These are phyloP conservation scores for Pleuronectes platessa DNA, from an alignment of 2,113 vertebrate genomes.

Conservation along the genomic window DNA sequence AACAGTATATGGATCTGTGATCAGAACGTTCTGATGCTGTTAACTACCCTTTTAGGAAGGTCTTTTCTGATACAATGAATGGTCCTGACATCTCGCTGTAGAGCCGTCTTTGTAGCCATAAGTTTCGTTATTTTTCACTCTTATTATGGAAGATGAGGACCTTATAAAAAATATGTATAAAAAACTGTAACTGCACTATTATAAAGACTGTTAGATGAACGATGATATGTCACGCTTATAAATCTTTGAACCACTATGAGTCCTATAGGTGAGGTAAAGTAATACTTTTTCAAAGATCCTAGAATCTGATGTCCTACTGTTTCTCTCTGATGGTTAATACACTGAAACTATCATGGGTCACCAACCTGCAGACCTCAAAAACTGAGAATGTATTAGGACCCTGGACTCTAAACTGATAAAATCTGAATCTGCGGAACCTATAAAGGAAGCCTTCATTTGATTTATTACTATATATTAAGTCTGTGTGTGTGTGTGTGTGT, in stretches of 20 bases:
- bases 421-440: no score
- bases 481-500: no score
- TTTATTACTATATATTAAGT: no score
- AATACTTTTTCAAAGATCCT: not conserved
- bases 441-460: no score
- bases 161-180: not conserved
- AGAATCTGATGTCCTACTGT: no score
- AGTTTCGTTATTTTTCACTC: not conserved
- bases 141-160: not conserved
- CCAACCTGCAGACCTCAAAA: no score
- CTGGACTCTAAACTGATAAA: no score
- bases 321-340: no score
- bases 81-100: not conserved
- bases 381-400: no score
- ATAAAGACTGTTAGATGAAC: not conserved
- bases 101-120: no score
- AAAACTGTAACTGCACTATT: not conserved
- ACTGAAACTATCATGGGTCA: no score
- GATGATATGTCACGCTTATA: not conserved
- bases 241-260: not conserved
- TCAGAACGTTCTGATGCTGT: not conserved
- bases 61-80: not conserved
- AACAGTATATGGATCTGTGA: not conserved
- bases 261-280: not conserved
- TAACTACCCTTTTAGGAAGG: not conserved